These are phyloP conservation scores for Oryzias dopingdopingensis DNA, from an alignment of 2,797 vertebrate species.

Conservation along the genomic window DNA sequence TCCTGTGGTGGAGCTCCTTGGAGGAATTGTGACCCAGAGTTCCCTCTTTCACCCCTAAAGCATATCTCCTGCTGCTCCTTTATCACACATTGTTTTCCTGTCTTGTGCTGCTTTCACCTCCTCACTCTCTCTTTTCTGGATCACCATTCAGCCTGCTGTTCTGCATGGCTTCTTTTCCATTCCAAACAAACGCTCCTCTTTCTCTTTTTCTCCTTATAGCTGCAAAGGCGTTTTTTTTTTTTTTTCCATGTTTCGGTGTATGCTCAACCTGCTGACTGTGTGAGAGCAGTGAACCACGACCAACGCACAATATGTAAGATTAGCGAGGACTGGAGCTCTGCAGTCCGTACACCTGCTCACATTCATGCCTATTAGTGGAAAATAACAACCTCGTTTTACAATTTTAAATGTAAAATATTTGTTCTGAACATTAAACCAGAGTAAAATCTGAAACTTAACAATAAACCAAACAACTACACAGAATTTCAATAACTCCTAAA, in stretches of 20 bases:
- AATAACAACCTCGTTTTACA: background rate
- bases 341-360: constrained; percentile 35
- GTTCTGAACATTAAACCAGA: no score
- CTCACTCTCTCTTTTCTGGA: constrained; percentile 42
- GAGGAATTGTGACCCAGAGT: constrained; percentile 50
- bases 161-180: constrained; percentile 55
- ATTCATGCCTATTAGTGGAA: constrained; percentile 5
- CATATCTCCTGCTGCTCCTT: constrained; percentile 51
- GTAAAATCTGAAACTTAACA: no score
- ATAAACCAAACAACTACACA: no score
- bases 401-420: no score
- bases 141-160: constrained; percentile 49
- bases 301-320: constrained; percentile 53
- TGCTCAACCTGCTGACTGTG: constrained; percentile 8
- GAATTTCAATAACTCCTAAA: no score
- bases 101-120: constrained; percentile 34
- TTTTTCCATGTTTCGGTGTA: background rate
- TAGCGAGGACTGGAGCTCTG: constrained; percentile 16
- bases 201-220: constrained; percentile 32
- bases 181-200: constrained; percentile 56
- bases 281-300: constrained; percentile 38
- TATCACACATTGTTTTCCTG: constrained; percentile 48
- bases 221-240: constrained; percentile 41
- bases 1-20: constrained; percentile 24
- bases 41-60: constrained; percentile 54